Percentiles rank a stretch among this genome's conserved stretches.
phyloP scores from a whole-genome alignment of 2,113 vertebrate species.

The Equus przewalskii region DNA sequence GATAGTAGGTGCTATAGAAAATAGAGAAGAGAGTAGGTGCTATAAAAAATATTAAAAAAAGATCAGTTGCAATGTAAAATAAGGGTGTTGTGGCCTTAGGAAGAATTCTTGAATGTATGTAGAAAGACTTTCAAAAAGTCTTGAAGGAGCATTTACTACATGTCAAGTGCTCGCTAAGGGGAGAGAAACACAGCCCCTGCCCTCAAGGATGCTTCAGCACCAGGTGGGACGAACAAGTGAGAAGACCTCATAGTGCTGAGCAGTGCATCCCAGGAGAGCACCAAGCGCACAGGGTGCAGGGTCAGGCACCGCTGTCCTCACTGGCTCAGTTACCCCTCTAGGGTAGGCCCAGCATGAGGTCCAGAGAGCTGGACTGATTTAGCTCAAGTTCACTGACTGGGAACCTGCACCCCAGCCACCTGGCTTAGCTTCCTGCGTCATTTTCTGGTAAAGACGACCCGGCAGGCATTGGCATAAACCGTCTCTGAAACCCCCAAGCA shows the following conservation, averaged over 20 bases:
- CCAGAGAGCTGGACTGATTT: neutral
- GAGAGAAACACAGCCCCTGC: neutral
- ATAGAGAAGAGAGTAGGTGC: neutral
- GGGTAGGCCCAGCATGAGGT: neutral
- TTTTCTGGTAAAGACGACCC: neutral
- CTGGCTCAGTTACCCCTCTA: rapidly evolving
- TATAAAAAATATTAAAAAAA: neutral
- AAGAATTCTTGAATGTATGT: neutral
- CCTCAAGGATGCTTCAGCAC: neutral
- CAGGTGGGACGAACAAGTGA: neutral
- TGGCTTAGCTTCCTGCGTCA: neutral
- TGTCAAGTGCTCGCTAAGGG: neutral
- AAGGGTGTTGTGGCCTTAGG: neutral
- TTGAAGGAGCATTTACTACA: neutral
- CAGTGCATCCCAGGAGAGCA: neutral
- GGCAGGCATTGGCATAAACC: neutral
- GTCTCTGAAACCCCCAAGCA: neutral
- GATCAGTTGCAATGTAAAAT: neutral
- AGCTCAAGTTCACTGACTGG: neutral
- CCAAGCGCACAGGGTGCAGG: neutral
- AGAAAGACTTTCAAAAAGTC: neutral
- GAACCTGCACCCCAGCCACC: too few relatives aligned
- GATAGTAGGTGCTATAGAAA: neutral
- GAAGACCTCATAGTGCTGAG: neutral
- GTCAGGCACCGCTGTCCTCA: neutral